These are phyloP conservation scores for Sycophila texana DNA, from an alignment of 2,888 invertebrate genomes.

Conservation along the genomic window DNA sequence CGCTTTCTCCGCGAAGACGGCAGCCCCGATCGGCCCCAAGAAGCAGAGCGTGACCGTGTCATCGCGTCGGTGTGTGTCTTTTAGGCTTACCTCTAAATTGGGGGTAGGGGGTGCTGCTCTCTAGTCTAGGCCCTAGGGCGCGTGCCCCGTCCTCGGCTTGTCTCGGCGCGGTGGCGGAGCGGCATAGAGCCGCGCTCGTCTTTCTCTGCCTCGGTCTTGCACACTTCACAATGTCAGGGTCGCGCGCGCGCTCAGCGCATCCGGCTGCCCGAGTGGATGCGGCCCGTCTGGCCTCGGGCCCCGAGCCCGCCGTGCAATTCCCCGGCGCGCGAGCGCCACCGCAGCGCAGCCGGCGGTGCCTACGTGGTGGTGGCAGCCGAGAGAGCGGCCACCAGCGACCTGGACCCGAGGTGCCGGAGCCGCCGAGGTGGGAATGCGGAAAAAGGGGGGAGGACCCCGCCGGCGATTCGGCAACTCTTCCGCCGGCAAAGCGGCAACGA, in stretches of 20 bases:
- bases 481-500: too few relatives aligned
- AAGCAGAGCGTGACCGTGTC: too few relatives aligned
- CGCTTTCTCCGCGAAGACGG: too few relatives aligned
- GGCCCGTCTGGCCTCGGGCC: conserved; percentile 68
- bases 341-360: conserved; percentile 21
- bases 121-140: too few relatives aligned
- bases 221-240: neutral
- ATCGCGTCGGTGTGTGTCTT: too few relatives aligned
- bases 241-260: conserved; percentile 63
- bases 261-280: conserved; percentile 74
- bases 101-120: neutral
- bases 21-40: too few relatives aligned
- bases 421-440: conserved; percentile 46
- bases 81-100: too few relatives aligned
- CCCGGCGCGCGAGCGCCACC: conserved; percentile 54
- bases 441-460: neutral
- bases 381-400: neutral
- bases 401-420: conserved; percentile 23
- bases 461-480: too few relatives aligned
- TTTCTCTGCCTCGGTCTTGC: conserved; percentile 3
- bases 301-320: conserved; percentile 11
- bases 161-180: neutral
- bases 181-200: conserved; percentile 8
- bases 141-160: too few relatives aligned
- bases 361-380: conserved; percentile 54